Base-by-base conservation (phyloP, 2,797 vertebrate genomes). In the Amazona finschi region DNA sequence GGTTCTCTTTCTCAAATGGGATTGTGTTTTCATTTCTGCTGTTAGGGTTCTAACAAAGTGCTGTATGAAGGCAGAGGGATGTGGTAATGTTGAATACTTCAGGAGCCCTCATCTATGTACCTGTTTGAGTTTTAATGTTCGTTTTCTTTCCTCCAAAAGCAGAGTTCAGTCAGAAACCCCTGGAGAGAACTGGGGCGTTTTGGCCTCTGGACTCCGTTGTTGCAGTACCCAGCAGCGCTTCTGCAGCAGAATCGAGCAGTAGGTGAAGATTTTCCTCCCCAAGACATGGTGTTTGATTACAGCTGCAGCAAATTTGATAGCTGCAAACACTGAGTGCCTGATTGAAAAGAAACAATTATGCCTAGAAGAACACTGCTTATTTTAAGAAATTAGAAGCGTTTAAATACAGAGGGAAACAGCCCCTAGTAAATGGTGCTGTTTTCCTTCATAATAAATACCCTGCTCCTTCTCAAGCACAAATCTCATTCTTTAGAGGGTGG, bases 261-360 rank as follows among this genome's bases (percentile, higher is more conserved):
- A 88, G 84, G 70, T 93, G 91, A 80, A 88, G 46, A 36, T 91
- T 94, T 91, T 31, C 88, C 80, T 77, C 84, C 86, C 74, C 71
- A 30, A 89, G 84, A 22, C 88, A n/a, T 72, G 0, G 24, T 64
- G 71, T 94, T 95, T 91, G 81, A 74, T 82, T 87, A 94, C 95
- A 95, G 94, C 96, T 97, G 96, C 93, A 67, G 66, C 93, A 53
- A 94, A 94, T 94, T 86, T 89, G 91, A 90, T 85, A 93, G 76
- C 92, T 25, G 77, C 91, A 95, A 88, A 86, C 92, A 78, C 83
- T 78, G 69, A 83, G 89, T 79, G 94, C 67, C 94, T 82, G 89
- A 53, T 52, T 96, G 95, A 96, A 97, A 96, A 95, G 96, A 93
- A 89, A 43, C 96, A 96, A 96, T 97, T 95, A 96, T 43, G 85